Conservation (phyloP, 2,888 invertebrate genomes). For the Coleophora deauratella region DNA sequence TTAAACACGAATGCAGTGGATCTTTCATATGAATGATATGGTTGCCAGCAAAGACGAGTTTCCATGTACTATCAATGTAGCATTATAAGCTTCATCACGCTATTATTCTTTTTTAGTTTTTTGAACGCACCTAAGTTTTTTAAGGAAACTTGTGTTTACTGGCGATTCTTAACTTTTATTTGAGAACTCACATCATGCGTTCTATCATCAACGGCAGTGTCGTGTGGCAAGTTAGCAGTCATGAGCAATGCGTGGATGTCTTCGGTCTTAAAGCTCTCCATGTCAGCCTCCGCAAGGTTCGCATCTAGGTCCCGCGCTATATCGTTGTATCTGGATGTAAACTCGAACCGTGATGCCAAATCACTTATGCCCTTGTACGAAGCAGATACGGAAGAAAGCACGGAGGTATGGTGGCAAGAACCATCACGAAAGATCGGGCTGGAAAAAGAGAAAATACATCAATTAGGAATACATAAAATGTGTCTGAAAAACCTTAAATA, state of each 20-base stretch:
- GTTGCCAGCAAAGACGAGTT: too few relatives aligned
- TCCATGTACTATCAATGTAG: too few relatives aligned
- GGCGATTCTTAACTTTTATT: too few relatives aligned
- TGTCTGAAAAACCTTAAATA: too few relatives aligned
- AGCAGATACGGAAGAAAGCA: slow-evolving; percentile 85
- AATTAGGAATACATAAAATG: neutral
- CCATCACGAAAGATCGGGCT: slow-evolving; percentile 85
- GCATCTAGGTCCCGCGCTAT: slow-evolving; percentile 92
- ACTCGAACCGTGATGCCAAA: slow-evolving; percentile 66
- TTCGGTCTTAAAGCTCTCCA: slow-evolving; percentile 94
- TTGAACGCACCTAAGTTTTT: too few relatives aligned
- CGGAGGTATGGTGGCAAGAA: slow-evolving; percentile 85
- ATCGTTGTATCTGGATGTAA: slow-evolving; percentile 84
- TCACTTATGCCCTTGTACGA: slow-evolving; percentile 83
- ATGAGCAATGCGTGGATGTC: slow-evolving; percentile 89
- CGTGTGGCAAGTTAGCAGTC: slow-evolving; percentile 82
- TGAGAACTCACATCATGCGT: slow-evolving; percentile 62
- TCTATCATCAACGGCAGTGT: slow-evolving; percentile 67
- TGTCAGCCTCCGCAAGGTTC: slow-evolving; percentile 94
- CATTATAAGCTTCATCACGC: too few relatives aligned
- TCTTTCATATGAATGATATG: too few relatives aligned
- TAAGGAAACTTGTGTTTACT: too few relatives aligned
- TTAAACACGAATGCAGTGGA: too few relatives aligned
- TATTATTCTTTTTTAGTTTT: too few relatives aligned
- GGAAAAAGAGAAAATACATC: slow-evolving; percentile 24